A percentile compares a stretch with the other conserved stretches of the same genome.
Conservation (phyloP, 2,797 vertebrate genomes). For the Lepus oiostolus region DNA sequence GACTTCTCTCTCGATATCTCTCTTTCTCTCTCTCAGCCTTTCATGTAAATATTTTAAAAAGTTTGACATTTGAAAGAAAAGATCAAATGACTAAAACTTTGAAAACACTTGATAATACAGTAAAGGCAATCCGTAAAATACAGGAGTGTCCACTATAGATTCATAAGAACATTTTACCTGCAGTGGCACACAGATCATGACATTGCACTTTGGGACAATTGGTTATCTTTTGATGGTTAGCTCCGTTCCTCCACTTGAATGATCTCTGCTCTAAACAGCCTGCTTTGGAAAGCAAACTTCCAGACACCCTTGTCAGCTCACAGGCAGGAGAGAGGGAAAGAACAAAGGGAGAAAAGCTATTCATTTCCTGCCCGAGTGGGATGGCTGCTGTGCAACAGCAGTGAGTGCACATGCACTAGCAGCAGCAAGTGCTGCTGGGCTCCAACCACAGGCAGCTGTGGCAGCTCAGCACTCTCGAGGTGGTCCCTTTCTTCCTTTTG, state of each 20-base stretch:
- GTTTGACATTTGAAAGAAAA: background rate
- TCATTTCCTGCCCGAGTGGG: background rate
- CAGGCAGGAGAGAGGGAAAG: background rate
- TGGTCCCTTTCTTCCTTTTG: background rate
- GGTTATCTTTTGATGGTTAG: background rate
- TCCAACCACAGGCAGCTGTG: background rate
- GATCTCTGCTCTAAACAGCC: background rate
- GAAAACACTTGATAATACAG: background rate
- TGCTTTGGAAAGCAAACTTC: background rate
- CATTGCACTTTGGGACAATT: background rate
- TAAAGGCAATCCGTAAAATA: conserved; percentile 7
- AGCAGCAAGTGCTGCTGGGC: background rate
- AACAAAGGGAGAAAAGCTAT: background rate
- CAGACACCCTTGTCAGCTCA: background rate
- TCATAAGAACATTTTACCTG: background rate
- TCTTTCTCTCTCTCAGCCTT: too few relatives aligned
- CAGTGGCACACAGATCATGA: background rate
- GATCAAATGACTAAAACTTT: background rate
- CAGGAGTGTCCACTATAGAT: background rate
- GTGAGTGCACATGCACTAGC: background rate
- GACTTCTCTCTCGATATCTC: too few relatives aligned
- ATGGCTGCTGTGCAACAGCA: background rate
- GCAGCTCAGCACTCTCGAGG: background rate
- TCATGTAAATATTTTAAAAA: too few relatives aligned
- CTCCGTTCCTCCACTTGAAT: background rate